These are phyloP conservation scores for Craniophora ligustri DNA, from an alignment of 2,888 invertebrate species.

Conservation along the genomic window DNA sequence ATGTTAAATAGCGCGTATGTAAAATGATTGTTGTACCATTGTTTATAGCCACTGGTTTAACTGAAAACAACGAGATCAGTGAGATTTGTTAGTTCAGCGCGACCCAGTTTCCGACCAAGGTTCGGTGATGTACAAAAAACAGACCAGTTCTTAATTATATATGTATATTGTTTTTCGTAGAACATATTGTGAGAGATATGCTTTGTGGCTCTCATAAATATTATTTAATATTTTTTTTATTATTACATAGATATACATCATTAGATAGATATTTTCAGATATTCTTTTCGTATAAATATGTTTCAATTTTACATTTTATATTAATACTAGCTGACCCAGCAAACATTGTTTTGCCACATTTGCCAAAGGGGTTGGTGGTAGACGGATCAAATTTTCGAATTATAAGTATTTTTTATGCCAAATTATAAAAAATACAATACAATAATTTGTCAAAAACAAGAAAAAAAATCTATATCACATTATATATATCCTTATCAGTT, in stretches of 20 bases:
- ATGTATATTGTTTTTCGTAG: conserved; percentile 15
- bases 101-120: conserved; percentile 45
- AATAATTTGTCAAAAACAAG: too few species aligned
- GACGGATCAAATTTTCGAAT: too few species aligned
- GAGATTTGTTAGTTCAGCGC: conserved; percentile 2
- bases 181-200: conserved; percentile 6
- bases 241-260: too few species aligned
- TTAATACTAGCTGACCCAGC: not conserved
- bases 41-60: conserved; percentile 33
- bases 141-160: conserved; percentile 2
- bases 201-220: conserved; percentile 6
- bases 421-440: too few species aligned
- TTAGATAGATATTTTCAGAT: too few species aligned
- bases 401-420: too few species aligned
- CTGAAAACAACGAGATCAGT: conserved; percentile 4
- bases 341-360: too few species aligned
- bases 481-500: too few species aligned
- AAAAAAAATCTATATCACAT: too few species aligned
- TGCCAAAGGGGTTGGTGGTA: too few species aligned
- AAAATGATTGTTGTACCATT: conserved; percentile 12
- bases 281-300: too few species aligned
- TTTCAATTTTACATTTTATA: too few species aligned
- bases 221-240: not conserved
- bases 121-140: conserved; percentile 17
- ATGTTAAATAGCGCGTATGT: not conserved